Evolutionary conservation across 2,888 invertebrate species (phyloP), one percentile per base, ranked within the genome.

Genomic region (Acanthosepion lycidas): DNA sequence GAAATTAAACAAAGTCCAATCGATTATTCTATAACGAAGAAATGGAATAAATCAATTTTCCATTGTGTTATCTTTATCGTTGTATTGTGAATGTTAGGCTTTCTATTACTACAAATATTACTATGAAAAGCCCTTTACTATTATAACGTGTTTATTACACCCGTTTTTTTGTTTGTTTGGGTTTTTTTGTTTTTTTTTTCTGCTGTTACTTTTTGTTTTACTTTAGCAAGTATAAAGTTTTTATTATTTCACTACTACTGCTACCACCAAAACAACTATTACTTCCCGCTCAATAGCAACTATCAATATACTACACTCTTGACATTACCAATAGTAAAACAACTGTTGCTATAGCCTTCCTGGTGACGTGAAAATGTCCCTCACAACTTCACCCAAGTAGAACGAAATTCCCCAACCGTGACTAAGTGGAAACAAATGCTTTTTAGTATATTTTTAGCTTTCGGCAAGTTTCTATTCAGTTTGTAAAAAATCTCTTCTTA

Each of bases 401-500:
- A 78, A 78, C 78, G n/a, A 33, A 78, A 33, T 78, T 78, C n/a
- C n/a, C 78, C 78, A 78, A 78, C 78, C 78, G 78, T 78, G 78
- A 78, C 78, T 78, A 78, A 78, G 78, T 78, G 78, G 78, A 78
- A 33, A 33, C n/a, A 78, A 64, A 78, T 78, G n/a, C 78, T 78
- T n/a, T 78, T n/a, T 33, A 9, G 18, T 78, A 33, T 78, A 78
- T 78, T 78, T 78, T 78, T 78, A 78, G 78, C n/a, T 2, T 26
- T 64, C 9, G n/a, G 12, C 78, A 78, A 9, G n/a, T n/a, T 78
- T n/a, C n/a, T 33, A 33, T 9, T n/a, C n/a, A 78, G 12, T n/a
- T 59, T 59, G 20, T 59, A 23, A 59, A 59, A 59, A 20, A 59
- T 59, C 59, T 59, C 59, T 59, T 9, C 12, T 9, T 78, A n/a